phyloP scores from a whole-genome alignment of 2,113 vertebrate genomes.

The Thinocorus orbignyianus region DNA sequence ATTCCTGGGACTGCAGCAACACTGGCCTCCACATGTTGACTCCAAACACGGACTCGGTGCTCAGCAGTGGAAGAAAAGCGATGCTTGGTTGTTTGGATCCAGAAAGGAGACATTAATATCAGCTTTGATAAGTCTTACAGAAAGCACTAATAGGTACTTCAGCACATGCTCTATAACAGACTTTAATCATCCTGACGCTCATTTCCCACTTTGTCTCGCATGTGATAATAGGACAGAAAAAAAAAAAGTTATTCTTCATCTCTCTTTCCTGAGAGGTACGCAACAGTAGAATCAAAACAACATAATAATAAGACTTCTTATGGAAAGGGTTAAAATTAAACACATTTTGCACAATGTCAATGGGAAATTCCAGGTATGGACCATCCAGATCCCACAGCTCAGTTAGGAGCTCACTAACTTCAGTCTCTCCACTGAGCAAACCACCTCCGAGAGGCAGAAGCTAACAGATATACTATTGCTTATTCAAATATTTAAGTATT shows the following conservation, averaged over 20 bases:
- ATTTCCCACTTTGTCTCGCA: not conserved
- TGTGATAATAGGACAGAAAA: not conserved
- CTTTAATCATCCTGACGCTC: not conserved
- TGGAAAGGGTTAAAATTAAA: not conserved
- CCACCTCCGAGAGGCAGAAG: not conserved
- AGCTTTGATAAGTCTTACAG: not conserved
- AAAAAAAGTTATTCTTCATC: not conserved
- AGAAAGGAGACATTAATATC: not conserved
- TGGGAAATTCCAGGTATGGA: not conserved
- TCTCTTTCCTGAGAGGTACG: not conserved
- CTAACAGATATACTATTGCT: not conserved
- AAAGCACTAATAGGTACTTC: not conserved
- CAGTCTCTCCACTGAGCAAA: not conserved
- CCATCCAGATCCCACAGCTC: not conserved
- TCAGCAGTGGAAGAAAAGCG: not conserved
- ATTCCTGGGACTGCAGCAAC: not conserved
- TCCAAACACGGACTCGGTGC: not conserved
- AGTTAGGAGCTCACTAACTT: not conserved
- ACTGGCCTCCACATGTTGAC: fast-evolving
- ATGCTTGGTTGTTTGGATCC: not conserved
- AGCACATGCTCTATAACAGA: not conserved
- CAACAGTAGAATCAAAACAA: not conserved
- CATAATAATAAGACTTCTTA: not conserved
- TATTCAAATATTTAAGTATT: not conserved
- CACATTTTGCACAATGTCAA: not conserved